Conservation (phyloP, 1,140 invertebrate species). For the Aphidius gifuensis region DNA sequence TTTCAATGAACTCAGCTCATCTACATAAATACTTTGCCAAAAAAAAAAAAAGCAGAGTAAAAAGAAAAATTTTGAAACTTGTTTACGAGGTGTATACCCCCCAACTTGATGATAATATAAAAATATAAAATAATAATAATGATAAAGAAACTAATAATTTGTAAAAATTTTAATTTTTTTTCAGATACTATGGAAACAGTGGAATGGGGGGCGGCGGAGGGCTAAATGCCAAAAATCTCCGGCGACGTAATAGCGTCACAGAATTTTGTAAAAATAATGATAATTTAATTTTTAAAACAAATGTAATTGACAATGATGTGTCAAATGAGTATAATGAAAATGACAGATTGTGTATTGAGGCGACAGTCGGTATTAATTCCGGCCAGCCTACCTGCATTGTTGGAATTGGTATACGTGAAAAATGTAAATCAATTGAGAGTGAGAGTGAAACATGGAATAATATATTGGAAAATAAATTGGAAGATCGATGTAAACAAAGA, state of each 20-base stretch:
- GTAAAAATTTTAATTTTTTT: too few relatives aligned
- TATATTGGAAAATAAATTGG: conserved; percentile 2
- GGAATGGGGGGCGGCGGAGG: conserved; percentile 56
- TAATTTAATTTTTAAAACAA: conserved; percentile 1
- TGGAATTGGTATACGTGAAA: conserved; percentile 25
- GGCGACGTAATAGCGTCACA: conserved; percentile 42
- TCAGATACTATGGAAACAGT: conserved; percentile 56
- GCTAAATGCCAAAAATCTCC: conserved; percentile 55
- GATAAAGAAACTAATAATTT: too few relatives aligned
- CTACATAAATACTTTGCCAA: too few relatives aligned
- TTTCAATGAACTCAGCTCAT: too few relatives aligned
- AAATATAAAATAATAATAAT: too few relatives aligned
- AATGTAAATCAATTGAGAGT: conserved; percentile 16
- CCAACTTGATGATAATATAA: too few relatives aligned
- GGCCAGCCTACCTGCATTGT: conserved; percentile 49
- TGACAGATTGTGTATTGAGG: conserved; percentile 28
- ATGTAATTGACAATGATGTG: conserved; percentile 20
- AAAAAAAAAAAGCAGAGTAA: too few relatives aligned
- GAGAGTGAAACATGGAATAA: conserved; percentile 1
- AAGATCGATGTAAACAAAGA: conserved; percentile 31
- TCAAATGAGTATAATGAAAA: conserved; percentile 26
- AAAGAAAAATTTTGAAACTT: too few relatives aligned
- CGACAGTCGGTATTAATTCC: conserved; percentile 38
- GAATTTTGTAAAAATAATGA: conserved; percentile 30
- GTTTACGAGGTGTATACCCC: too few relatives aligned